Evolutionary conservation across 2,113 vertebrate species (phyloP), one percentile per base, ranked within the genome.

Genomic region (Anoplopoma fimbria): DNA sequence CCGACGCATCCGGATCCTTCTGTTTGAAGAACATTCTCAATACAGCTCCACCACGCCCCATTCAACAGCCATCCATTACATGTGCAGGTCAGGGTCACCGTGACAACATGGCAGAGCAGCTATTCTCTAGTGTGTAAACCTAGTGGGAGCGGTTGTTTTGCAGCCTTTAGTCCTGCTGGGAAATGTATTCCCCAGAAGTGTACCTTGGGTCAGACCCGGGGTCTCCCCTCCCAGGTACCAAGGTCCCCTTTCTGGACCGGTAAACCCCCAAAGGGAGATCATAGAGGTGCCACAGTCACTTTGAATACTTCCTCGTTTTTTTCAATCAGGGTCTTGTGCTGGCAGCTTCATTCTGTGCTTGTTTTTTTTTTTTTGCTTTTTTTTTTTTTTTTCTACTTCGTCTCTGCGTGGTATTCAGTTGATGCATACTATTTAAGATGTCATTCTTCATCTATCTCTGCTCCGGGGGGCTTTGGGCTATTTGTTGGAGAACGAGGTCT

Each of bases 361-460:
- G 19, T 34, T 38, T 49, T 63, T 65, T 23, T 29, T 10, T 63
- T 65, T 23, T 29, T 10, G 36, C 29, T 33, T 34, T 40, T 21
- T 6, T 34, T 33, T 4, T 17, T 58, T 19, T 21, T 33, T 1
- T 29, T 29, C 27, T 58, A 29, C 14, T 19, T 40, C 17, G 27
- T 40, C 21, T 33, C 63, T 45, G 73, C 12, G 19, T 49, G 47
- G 19, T 86, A 75, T 78, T 82, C 21, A 25, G 33, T 69, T 78
- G 73, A 88, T 81, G 79, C 72, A 76, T 75, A 75, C 60, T 65
- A 81, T 88, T 89, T 84, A 79, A 85, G 58, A 73, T 83, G 89
- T 63, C 85, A 79, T 83, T 85, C 75, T 76, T 82, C 58, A 79
- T 82, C 78, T 82, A 12, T 60, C 70, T 76, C 63, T 12, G 9